These are phyloP conservation scores for Aramus guarauna DNA, from an alignment of 2,113 vertebrate species.

Conservation along the genomic window DNA sequence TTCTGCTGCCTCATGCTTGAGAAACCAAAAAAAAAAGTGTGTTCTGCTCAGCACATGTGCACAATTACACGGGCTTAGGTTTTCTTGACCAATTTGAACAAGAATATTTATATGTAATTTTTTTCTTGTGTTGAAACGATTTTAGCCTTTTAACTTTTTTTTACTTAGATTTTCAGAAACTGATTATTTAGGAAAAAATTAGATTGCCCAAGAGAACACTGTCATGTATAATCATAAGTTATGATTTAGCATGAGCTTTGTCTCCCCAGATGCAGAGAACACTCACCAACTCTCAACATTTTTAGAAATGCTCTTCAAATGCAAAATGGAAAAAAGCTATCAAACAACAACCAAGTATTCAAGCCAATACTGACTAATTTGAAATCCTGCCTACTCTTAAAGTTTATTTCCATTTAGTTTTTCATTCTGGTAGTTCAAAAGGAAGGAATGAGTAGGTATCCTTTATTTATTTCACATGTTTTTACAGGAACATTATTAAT, in stretches of 20 bases:
- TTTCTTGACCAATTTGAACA: not conserved
- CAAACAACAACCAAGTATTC: not conserved
- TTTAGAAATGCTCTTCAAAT: not conserved
- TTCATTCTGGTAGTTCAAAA: not conserved
- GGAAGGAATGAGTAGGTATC: not conserved
- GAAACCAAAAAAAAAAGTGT: constrained; percentile 22
- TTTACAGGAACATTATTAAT: not conserved
- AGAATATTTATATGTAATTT: not conserved
- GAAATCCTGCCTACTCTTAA: not conserved
- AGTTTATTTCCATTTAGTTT: not conserved
- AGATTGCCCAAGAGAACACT: not conserved
- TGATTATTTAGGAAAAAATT: not conserved
- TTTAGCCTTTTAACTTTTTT: not conserved
- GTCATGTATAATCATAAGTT: not conserved
- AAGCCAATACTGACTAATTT: not conserved
- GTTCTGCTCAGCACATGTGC: not conserved
- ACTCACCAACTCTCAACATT: not conserved
- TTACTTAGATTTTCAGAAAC: not conserved
- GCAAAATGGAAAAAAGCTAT: not conserved
- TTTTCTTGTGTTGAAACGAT: not conserved
- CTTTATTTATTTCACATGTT: not conserved
- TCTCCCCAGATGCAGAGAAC: not conserved
- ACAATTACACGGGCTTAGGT: not conserved
- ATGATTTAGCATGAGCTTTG: not conserved
- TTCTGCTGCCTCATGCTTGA: constrained; percentile 64